phyloP scores from a whole-genome alignment of 2,888 invertebrate genomes.

The Epirrita christyi region DNA sequence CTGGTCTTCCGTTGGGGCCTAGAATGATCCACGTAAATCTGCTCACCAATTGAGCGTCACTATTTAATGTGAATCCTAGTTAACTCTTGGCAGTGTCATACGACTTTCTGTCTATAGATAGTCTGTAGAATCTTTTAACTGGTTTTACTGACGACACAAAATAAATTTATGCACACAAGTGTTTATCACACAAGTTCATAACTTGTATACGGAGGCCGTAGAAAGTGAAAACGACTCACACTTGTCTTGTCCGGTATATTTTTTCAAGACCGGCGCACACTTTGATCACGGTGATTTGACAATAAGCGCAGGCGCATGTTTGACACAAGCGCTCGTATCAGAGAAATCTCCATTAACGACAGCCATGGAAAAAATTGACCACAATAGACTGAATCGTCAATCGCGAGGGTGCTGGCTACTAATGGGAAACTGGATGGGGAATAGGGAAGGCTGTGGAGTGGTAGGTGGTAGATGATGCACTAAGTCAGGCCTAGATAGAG shows the following conservation, averaged over 20 bases:
- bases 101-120: no score
- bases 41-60: no score
- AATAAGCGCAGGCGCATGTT: constrained; percentile 62
- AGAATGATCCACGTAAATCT: no score
- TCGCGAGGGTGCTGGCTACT: constrained; percentile 78
- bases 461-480: constrained; percentile 1
- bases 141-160: no score
- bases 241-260: constrained; percentile 22
- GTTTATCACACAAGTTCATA: no score
- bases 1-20: no score
- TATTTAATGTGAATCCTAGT: no score
- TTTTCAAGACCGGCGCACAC: constrained; percentile 56
- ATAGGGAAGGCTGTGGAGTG: constrained; percentile 46
- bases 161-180: no score
- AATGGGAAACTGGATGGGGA: constrained; percentile 63
- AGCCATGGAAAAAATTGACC: constrained; percentile 73
- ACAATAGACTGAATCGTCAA: constrained; percentile 78
- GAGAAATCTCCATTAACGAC: constrained; percentile 80
- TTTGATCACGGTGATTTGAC: constrained; percentile 81
- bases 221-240: neutral
- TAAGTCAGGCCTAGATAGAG: no score
- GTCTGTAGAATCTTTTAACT: no score
- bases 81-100: no score
- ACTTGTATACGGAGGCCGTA: no score
- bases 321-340: constrained; percentile 70